Evolutionary conservation across 2,888 invertebrate species (phyloP).

Genomic region (Anthophora plumipes): DNA sequence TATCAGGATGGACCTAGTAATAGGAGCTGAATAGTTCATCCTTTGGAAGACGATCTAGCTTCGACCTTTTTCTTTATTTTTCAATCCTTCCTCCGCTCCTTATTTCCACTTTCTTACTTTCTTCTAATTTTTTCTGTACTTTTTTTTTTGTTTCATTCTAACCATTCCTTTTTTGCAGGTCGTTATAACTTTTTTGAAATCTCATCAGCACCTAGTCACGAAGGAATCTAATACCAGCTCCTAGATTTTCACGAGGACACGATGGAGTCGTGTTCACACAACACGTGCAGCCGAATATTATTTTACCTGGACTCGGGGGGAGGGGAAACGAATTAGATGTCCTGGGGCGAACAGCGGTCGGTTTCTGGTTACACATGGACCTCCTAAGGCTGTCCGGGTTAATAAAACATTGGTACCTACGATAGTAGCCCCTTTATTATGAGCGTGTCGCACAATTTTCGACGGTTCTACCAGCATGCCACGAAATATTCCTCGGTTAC

Average conservation of each 20-base stretch:
- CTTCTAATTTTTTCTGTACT: neutral
- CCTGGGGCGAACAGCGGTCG: conserved; percentile 72
- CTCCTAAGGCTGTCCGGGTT: conserved; percentile 70
- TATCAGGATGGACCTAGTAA: conserved; percentile 17
- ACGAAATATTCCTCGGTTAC: neutral
- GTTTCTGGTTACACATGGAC: conserved; percentile 80
- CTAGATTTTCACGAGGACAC: conserved; percentile 67
- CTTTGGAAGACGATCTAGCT: conserved; percentile 34
- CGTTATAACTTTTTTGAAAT: conserved; percentile 64
- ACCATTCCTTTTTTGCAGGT: conserved; percentile 17
- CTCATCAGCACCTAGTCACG: conserved; percentile 59
- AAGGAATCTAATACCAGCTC: conserved; percentile 71
- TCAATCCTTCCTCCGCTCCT: neutral
- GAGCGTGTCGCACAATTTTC: conserved; percentile 2
- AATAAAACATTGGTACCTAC: conserved; percentile 46
- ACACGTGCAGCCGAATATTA: conserved; percentile 76
- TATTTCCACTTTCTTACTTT: neutral
- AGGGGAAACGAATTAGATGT: conserved; percentile 79
- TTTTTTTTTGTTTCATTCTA: neutral
- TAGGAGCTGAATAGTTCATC: conserved; percentile 20
- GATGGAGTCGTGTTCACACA: conserved; percentile 64
- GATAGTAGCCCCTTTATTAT: conserved; percentile 31
- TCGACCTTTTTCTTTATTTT: neutral
- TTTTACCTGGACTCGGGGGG: conserved; percentile 72
- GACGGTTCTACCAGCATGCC: neutral